Base-by-base conservation (phyloP, 1,140 invertebrate species). In the Euura lappo region DNA sequence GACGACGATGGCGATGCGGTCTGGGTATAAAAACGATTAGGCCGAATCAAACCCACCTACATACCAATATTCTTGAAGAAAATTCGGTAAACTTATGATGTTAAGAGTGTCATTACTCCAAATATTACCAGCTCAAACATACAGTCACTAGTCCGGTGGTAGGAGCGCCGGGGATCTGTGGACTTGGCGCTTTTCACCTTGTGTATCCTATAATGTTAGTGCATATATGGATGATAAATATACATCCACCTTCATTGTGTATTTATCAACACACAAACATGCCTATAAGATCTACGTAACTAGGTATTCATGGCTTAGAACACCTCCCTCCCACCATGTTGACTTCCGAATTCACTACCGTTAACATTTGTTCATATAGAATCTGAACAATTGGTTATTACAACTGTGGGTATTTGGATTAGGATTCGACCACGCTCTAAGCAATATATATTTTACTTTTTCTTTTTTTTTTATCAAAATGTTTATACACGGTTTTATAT, bases 41-140 rank as follows among this genome's bases (percentile, higher is more conserved):
- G 28, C 28, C 28, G 28, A 28, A 28, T 28, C 1, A 28, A 28
- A 64, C 13, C 60, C 80, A n/a, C n/a, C n/a, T n/a, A n/a, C n/a
- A n/a, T n/a, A n/a, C n/a, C n/a, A 80, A 82, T 79, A 84, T 81
- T 81, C 82, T 81, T 81, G 79, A 84, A 81, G 77, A 80, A 82
- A 83, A 81, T 84, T 79, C 78, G 75, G 82, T 81, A 82, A 84
- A 84, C 80, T 77, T 80, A 76, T 71, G 79, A 75, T 60, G 80
- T 78, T 78, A 28, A 28, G 81, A 84, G 82, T 79, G 78, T 28
- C 28, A 1, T 82, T 84, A 84, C 81, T 81, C 82, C 81, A 84
- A 84, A 84, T 82, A 84, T 84, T 84, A 82, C 81, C 81, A 84
- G 81, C 82, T 84, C 82, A 84, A 84, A 84, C 82, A 84, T 28